Percentiles rank a stretch among this genome's conserved stretches.
These are phyloP conservation scores for Bruchidius siliquastri DNA, from an alignment of 2,888 invertebrate genomes.

Conservation along the genomic window DNA sequence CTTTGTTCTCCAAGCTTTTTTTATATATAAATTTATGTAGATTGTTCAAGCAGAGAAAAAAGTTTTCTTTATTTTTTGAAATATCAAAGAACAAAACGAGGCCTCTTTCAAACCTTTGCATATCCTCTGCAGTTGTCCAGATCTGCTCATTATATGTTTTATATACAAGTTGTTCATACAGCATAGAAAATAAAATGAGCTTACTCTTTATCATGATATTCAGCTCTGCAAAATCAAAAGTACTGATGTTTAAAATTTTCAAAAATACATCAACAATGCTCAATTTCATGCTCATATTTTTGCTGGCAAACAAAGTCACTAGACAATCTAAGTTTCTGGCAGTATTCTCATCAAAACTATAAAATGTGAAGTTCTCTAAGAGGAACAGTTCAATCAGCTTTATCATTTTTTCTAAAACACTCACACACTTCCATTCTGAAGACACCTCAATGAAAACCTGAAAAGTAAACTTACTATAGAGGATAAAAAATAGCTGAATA, in stretches of 20 bases:
- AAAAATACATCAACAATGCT: constrained; percentile 30
- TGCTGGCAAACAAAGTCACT: constrained; percentile 26
- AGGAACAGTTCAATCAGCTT: constrained; percentile 34
- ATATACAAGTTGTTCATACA: constrained; percentile 34
- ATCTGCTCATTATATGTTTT: constrained; percentile 27
- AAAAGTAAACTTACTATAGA: neutral
- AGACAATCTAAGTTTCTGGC: constrained; percentile 28
- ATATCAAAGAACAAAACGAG: constrained; percentile 19
- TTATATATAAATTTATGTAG: constrained; percentile 11
- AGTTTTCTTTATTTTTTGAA: constrained; percentile 12
- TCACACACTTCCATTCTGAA: constrained; percentile 22
- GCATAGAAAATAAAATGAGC: constrained; percentile 21
- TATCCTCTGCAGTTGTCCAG: constrained; percentile 16
- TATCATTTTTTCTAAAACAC: constrained; percentile 33
- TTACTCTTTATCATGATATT: constrained; percentile 19
- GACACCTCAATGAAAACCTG: constrained; percentile 31
- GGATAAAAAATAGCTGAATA: too few species aligned
- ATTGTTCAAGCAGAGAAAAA: constrained; percentile 12
- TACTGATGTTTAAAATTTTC: constrained; percentile 20
- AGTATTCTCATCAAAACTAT: constrained; percentile 26
- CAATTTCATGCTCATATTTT: constrained; percentile 24
- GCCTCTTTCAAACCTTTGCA: constrained; percentile 23
- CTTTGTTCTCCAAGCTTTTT: constrained; percentile 7
- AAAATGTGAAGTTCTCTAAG: constrained; percentile 27
- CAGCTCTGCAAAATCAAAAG: constrained; percentile 21